phyloP scores from a whole-genome alignment of 2,113 vertebrate genomes.

The Cricetomys ansorgei region DNA sequence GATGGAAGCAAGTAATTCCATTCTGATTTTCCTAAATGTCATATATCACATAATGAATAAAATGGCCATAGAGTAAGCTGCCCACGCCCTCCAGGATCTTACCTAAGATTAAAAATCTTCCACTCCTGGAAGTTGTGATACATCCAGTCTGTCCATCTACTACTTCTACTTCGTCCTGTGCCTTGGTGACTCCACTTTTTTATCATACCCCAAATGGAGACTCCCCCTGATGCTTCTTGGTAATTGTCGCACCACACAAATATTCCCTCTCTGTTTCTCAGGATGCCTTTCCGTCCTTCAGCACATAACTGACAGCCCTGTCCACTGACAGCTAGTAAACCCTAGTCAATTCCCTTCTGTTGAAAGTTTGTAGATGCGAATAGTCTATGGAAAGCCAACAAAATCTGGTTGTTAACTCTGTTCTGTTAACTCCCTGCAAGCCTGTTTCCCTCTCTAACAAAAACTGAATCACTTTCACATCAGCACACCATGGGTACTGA shows the following conservation, averaged over 20 bases:
- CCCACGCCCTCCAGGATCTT: not conserved
- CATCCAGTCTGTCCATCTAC: not conserved
- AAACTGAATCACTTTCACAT: not conserved
- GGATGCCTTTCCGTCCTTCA: not conserved
- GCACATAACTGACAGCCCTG: not conserved
- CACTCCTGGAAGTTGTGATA: not conserved
- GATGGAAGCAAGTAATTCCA: not conserved
- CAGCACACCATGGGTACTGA: not conserved
- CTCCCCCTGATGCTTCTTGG: not conserved
- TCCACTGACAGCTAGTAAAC: not conserved
- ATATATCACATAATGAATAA: not conserved
- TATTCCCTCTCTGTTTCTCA: not conserved
- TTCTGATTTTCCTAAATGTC: not conserved
- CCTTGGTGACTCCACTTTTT: not conserved
- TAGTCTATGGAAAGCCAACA: not conserved
- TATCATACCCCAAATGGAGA: not conserved
- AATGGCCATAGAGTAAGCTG: not conserved
- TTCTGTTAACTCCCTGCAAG: not conserved
- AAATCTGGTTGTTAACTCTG: too few species aligned
- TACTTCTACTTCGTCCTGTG: not conserved
- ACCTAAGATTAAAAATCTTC: not conserved
- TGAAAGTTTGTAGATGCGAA: not conserved
- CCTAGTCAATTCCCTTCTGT: not conserved
- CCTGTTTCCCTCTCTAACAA: not conserved
- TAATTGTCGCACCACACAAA: not conserved